phyloP scores from a whole-genome alignment of 2,113 vertebrate species.

The Xiphophorus couchianus region DNA sequence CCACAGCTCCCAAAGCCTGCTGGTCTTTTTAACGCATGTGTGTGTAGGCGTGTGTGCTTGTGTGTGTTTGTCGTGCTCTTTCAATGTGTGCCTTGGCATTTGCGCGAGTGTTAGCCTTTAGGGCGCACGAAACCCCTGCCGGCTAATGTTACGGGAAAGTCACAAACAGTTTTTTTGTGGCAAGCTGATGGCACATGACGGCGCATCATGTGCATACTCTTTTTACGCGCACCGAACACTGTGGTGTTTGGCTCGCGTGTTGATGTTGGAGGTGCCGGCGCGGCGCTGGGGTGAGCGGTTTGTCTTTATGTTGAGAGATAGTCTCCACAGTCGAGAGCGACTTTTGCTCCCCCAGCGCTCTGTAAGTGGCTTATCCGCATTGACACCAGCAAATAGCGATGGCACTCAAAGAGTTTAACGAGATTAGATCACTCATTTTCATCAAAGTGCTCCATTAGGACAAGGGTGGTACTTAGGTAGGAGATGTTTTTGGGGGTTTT shows the following conservation, averaged over 20 bases:
- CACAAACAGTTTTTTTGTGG: slow-evolving; percentile 65
- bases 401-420: slow-evolving; percentile 43
- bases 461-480: slow-evolving; percentile 21
- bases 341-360: slow-evolving; percentile 28
- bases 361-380: slow-evolving; percentile 58
- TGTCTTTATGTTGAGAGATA: slow-evolving; percentile 29
- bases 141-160: slow-evolving; percentile 61
- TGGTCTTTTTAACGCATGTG: slow-evolving; percentile 42
- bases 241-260: slow-evolving; percentile 45
- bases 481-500: background rate
- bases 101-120: slow-evolving; percentile 47
- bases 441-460: slow-evolving; percentile 50
- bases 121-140: slow-evolving; percentile 44
- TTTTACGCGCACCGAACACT: slow-evolving; percentile 52
- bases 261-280: slow-evolving; percentile 25
- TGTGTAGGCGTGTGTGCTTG: slow-evolving; percentile 29
- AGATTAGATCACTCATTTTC: slow-evolving; percentile 53
- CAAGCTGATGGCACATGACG: slow-evolving; percentile 65
- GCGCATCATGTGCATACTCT: slow-evolving; percentile 49
- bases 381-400: slow-evolving; percentile 49
- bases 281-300: slow-evolving; percentile 35
- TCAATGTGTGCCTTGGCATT: slow-evolving; percentile 55
- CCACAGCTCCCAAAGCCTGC: slow-evolving; percentile 62
- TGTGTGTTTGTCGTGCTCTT: slow-evolving; percentile 51
- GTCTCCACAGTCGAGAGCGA: slow-evolving; percentile 23